phyloP scores from a whole-genome alignment of 2,888 invertebrate genomes.

The Hirtodrosophila cameraria region DNA sequence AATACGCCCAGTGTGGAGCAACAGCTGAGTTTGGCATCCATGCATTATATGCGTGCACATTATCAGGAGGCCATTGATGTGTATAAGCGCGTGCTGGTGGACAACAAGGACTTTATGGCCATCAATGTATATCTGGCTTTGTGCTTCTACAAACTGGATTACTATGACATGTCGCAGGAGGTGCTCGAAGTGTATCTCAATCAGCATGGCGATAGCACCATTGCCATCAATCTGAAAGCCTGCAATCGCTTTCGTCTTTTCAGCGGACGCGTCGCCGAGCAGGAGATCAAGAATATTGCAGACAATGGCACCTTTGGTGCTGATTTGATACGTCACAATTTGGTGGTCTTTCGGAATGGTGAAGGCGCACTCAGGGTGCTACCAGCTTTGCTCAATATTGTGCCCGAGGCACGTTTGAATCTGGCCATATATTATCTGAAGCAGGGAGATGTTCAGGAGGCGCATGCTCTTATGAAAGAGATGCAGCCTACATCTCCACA shows the following conservation, averaged over 20 bases:
- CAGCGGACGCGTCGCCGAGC: slow-evolving; percentile 97
- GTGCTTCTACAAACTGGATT: slow-evolving; percentile 99
- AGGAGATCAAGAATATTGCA: slow-evolving; percentile 92
- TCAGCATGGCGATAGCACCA: slow-evolving; percentile 95
- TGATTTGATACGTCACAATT: slow-evolving; percentile 96
- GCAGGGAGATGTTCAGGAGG: slow-evolving; percentile 94
- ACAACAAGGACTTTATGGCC: slow-evolving; percentile 97
- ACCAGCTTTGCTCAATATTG: slow-evolving; percentile 95
- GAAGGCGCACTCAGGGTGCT: slow-evolving; percentile 96
- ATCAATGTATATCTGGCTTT: slow-evolving; percentile 98
- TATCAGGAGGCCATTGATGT: slow-evolving; percentile 99
- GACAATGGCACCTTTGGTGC: slow-evolving; percentile 93
- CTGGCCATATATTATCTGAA: slow-evolving; percentile 96
- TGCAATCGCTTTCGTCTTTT: slow-evolving; percentile 91
- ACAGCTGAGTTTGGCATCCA: slow-evolving; percentile 96
- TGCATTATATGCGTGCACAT: slow-evolving; percentile 97
- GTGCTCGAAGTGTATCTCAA: slow-evolving; percentile 97
- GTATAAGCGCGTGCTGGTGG: slow-evolving; percentile 95
- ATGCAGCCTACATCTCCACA: slow-evolving; percentile 96
- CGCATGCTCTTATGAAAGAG: slow-evolving; percentile 94
- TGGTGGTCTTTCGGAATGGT: slow-evolving; percentile 97
- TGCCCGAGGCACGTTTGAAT: slow-evolving; percentile 98
- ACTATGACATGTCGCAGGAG: slow-evolving; percentile 99
- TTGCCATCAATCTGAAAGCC: slow-evolving; percentile 96
- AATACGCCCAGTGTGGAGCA: slow-evolving; percentile 92